phyloP scores from a whole-genome alignment of 2,113 vertebrate species.

The Peromyscus leucopus region DNA sequence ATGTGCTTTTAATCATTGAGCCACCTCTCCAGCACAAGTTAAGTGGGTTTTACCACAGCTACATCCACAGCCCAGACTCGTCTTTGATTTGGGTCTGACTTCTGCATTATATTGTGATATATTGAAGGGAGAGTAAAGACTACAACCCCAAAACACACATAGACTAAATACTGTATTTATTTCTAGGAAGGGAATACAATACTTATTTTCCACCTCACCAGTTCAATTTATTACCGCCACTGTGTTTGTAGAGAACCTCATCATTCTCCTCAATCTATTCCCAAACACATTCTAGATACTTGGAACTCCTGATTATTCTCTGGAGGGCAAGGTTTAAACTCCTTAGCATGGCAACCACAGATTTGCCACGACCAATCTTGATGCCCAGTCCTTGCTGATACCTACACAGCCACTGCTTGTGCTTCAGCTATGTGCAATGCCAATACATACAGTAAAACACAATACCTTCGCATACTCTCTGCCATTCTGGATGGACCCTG shows the following conservation, averaged over 20 bases:
- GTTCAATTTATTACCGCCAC: neutral
- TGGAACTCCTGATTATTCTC: constrained; percentile 1
- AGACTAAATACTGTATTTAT: neutral
- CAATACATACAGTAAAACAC: too few species aligned
- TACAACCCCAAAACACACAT: neutral
- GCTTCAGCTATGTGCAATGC: neutral
- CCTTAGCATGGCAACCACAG: neutral
- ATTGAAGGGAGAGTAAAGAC: neutral
- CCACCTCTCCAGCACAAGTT: neutral
- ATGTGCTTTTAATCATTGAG: neutral
- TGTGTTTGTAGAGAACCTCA: neutral
- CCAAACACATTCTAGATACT: neutral
- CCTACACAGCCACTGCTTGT: neutral
- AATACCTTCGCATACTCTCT: neutral
- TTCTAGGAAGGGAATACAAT: neutral
- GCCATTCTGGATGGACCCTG: neutral
- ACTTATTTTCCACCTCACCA: neutral
- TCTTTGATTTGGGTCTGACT: constrained; percentile 12
- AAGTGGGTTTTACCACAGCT: neutral
- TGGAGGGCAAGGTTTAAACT: neutral
- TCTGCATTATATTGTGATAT: neutral
- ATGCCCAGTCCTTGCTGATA: constrained; percentile 5
- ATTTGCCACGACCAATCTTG: neutral
- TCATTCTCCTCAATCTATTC: neutral
- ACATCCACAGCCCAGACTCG: neutral